A percentile compares a stretch with the other conserved stretches of the same genome.
Conservation (phyloP, 2,113 vertebrate genomes). For the Phrynocephalus versicolor region DNA sequence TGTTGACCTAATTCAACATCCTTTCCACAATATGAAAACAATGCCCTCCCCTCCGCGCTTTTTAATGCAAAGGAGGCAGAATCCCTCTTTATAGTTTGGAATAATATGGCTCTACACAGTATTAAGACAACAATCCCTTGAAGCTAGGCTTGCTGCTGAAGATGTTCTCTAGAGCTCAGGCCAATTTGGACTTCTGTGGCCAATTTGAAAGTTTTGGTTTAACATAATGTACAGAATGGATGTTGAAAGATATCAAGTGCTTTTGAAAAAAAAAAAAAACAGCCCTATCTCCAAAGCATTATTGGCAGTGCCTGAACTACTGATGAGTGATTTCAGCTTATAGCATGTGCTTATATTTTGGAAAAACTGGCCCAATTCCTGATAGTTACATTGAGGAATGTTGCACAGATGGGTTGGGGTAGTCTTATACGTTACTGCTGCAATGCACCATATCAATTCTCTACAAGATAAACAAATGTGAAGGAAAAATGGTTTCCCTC, state of each 20-base stretch:
- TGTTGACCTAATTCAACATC: not conserved
- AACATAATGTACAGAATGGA: not conserved
- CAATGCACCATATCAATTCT: not conserved
- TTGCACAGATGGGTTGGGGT: too few relatives aligned
- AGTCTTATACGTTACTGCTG: not conserved
- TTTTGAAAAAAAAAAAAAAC: not conserved
- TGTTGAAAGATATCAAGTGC: not conserved
- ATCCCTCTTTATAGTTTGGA: too few relatives aligned
- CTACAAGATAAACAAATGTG: too few relatives aligned
- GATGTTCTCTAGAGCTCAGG: not conserved
- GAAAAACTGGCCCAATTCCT: not conserved
- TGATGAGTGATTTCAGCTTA: not conserved
- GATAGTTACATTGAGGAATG: too few relatives aligned
- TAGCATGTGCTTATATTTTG: not conserved
- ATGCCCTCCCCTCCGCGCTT: not conserved
- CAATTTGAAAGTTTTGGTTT: not conserved
- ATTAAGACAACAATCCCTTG: not conserved
- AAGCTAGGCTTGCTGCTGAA: rapidly evolving
- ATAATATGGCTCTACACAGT: not conserved
- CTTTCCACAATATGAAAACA: not conserved
- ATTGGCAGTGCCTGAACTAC: not conserved
- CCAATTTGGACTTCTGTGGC: not conserved
- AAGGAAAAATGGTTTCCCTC: too few relatives aligned
- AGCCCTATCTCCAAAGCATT: not conserved
- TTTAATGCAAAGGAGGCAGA: not conserved